Conservation (phyloP, 2,797 vertebrate genomes). For the Prionace glauca region DNA sequence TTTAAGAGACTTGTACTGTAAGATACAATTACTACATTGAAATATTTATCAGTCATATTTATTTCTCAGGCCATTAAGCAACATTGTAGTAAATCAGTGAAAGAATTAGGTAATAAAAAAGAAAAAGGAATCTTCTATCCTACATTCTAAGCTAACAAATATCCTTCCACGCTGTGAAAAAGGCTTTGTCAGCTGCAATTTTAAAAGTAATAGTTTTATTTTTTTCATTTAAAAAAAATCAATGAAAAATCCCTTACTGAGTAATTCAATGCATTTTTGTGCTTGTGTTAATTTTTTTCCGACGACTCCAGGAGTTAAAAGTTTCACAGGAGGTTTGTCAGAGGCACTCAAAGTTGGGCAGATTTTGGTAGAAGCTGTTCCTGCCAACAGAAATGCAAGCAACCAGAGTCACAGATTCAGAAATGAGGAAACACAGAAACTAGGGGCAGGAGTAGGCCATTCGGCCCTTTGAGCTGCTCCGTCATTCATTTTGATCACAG, state of each 20-base stretch:
- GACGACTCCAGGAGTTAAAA: not conserved
- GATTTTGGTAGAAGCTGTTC: not conserved
- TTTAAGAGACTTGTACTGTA: not conserved
- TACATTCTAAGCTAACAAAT: not conserved
- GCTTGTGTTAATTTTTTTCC: not conserved
- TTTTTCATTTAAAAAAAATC: not conserved
- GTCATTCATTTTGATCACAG: too few relatives aligned
- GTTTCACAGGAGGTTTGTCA: not conserved
- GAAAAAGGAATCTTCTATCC: not conserved
- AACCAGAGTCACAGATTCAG: not conserved
- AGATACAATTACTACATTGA: not conserved
- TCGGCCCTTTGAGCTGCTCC: too few relatives aligned
- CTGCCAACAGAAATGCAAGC: too few relatives aligned
- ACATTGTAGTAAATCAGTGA: not conserved
- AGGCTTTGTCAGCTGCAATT: not conserved
- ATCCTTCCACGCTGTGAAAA: not conserved
- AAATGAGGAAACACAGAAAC: not conserved
- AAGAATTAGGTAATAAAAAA: not conserved
- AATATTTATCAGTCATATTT: not conserved
- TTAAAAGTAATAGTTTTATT: conserved; percentile 21
- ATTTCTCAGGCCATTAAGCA: not conserved
- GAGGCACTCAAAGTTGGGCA: not conserved
- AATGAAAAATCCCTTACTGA: not conserved
- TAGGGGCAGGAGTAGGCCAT: too few relatives aligned
- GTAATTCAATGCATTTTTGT: not conserved